These are phyloP conservation scores for Sebastolobus alascanus DNA, from an alignment of 2,797 vertebrate species.

Conservation along the genomic window DNA sequence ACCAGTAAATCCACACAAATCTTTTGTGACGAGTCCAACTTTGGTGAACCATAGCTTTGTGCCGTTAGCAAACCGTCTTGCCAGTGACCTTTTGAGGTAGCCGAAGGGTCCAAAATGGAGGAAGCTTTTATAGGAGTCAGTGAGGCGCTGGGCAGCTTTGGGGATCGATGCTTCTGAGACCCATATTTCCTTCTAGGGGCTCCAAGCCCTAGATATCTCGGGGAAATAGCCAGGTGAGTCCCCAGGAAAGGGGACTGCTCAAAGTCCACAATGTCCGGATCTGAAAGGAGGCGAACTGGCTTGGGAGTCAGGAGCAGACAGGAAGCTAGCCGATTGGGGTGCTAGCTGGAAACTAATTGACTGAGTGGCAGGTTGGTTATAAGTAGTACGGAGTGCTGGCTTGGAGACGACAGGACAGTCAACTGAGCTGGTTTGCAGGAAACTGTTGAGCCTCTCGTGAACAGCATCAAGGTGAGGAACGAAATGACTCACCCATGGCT, in stretches of 20 bases:
- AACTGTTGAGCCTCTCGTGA: not conserved
- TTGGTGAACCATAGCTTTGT: not conserved
- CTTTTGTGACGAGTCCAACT: not conserved
- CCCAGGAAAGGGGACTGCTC: not conserved
- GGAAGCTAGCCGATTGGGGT: not conserved
- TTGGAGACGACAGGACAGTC: not conserved
- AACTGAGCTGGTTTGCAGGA: not conserved
- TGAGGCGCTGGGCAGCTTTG: not conserved
- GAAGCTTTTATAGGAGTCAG: not conserved
- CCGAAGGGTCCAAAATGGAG: not conserved
- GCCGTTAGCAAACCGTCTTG: not conserved
- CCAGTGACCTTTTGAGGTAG: not conserved
- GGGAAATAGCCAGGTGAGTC: not conserved
- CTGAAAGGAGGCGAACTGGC: not conserved
- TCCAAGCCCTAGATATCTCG: not conserved
- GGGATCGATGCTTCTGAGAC: not conserved
- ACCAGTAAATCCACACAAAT: not conserved
- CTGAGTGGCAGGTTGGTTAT: not conserved
- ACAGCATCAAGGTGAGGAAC: not conserved
- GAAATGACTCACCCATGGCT: not conserved
- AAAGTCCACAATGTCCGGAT: not conserved
- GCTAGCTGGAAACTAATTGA: not conserved
- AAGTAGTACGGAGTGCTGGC: not conserved
- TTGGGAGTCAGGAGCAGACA: not conserved
- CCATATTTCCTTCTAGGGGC: not conserved